These are phyloP conservation scores for Ariopsis seemanni DNA, from an alignment of 2,113 vertebrate genomes.

Conservation along the genomic window DNA sequence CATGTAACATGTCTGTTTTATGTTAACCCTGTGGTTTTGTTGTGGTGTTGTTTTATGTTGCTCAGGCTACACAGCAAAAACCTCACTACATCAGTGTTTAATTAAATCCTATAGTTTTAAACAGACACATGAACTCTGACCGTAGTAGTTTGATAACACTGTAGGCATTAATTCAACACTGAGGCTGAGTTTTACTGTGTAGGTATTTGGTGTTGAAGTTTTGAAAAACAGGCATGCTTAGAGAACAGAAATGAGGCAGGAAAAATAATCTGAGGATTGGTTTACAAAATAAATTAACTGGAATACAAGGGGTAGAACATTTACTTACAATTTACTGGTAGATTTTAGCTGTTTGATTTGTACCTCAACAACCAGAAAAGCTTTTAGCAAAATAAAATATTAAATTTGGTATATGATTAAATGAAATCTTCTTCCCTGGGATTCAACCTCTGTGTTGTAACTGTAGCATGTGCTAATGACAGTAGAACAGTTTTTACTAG, in stretches of 20 bases:
- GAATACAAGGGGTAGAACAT: background rate
- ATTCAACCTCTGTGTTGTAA: background rate
- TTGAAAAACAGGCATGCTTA: background rate
- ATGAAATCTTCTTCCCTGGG: background rate
- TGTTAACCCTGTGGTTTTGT: constrained; percentile 37
- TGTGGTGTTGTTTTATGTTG: constrained; percentile 27
- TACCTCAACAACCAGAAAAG: background rate
- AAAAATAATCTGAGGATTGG: background rate
- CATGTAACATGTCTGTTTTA: constrained; percentile 27
- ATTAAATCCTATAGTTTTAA: background rate
- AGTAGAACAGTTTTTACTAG: too few species aligned
- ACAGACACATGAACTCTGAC: background rate
- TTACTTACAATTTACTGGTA: too few species aligned
- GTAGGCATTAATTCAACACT: background rate
- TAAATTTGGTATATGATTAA: background rate
- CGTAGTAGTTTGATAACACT: background rate
- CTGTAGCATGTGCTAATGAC: background rate
- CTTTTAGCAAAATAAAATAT: background rate
- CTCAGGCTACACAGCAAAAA: constrained; percentile 5
- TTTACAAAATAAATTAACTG: background rate
- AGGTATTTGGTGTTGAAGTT: constrained; percentile 1
- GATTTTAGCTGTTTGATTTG: background rate
- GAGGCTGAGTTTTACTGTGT: constrained; percentile 6
- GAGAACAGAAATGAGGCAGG: background rate
- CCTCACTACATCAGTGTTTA: background rate